Evolutionary conservation across 2,888 invertebrate species (phyloP), one percentile per base, ranked within the genome.

Genomic region (Lottia scabra): DNA sequence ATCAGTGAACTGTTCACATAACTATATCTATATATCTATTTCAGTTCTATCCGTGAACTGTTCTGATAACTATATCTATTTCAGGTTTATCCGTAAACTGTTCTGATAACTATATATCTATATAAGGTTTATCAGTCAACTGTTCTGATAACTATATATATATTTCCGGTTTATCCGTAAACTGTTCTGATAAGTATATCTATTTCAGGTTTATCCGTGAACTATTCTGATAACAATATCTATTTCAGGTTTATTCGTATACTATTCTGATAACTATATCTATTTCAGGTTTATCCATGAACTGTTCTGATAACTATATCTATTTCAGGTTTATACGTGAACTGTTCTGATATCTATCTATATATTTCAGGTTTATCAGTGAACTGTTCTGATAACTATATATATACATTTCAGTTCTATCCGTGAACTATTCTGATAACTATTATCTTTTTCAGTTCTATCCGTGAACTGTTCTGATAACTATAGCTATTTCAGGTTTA

Each of bases 111-210:
- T 98, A 98, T 90, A 93, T 94, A n/a, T n/a, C n/a, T n/a, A n/a
- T n/a, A n/a, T n/a, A n/a, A n/a, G n/a, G n/a, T 64, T 87, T 90
- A 64, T 85, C 88, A 8, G 87, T 87, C 27, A 89, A 96, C 82
- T 97, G 97, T 85, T 94, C 95, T 0, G 97, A 97, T 86, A 93
- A 95, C 68, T 98, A 98, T 90, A 93, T 94, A n/a, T n/a, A n/a
- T n/a, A n/a, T n/a, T n/a, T n/a, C n/a, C n/a, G n/a, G n/a, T 64
- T 87, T 90, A 64, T 85, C 88, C 8, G 87, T 87, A 30, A 89
- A 96, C 82, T 97, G 97, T 85, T 94, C 95, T 0, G 97, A 97
- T 86, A 93, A 95, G 69, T 98, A 98, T 90, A 93, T 94, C n/a
- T n/a, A n/a, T n/a, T n/a, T n/a, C n/a, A n/a, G n/a, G n/a, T 64